Conservation (phyloP, 2,113 vertebrate species). For the Ophiodon elongatus region DNA sequence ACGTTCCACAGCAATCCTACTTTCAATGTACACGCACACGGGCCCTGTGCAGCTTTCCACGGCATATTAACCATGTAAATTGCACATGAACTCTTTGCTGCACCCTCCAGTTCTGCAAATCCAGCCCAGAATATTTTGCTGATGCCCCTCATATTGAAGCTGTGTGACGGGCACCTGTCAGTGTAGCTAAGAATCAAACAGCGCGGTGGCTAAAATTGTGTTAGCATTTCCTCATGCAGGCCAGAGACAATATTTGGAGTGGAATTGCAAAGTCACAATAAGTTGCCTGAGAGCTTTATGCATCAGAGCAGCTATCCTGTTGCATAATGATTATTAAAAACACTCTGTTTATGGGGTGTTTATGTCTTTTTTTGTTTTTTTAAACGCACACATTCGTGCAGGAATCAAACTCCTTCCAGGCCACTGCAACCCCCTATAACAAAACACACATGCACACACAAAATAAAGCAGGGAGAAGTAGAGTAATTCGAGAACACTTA, state of each 20-base stretch:
- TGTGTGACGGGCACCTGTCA: slow-evolving; percentile 54
- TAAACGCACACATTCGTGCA: slow-evolving; percentile 21
- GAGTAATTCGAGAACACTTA: slow-evolving; percentile 37
- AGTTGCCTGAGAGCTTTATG: slow-evolving; percentile 24
- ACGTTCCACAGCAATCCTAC: slow-evolving; percentile 39
- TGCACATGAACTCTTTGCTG: slow-evolving; percentile 47
- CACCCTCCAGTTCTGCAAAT: slow-evolving; percentile 37
- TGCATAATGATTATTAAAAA: slow-evolving; percentile 37
- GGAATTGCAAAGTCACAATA: slow-evolving; percentile 29
- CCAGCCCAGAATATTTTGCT: slow-evolving; percentile 31
- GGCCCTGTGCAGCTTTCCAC: slow-evolving; percentile 43
- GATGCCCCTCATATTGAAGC: slow-evolving; percentile 27
- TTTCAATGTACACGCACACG: slow-evolving; percentile 28
- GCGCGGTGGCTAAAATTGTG: slow-evolving; percentile 29
- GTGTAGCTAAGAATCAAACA: slow-evolving; percentile 39
- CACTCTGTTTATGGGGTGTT: neutral
- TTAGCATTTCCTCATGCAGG: slow-evolving; percentile 26
- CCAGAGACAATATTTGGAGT: slow-evolving; percentile 34
- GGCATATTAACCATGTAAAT: slow-evolving; percentile 64
- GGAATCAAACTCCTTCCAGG: slow-evolving; percentile 9
- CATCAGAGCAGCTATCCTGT: slow-evolving; percentile 42
- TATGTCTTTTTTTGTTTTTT: slow-evolving; percentile 22
- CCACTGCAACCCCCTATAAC: neutral
- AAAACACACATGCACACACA: neutral
- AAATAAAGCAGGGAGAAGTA: slow-evolving; percentile 16